Base-by-base conservation (phyloP, 2,888 invertebrate species). In the Synanthedon andrenaeformis region DNA sequence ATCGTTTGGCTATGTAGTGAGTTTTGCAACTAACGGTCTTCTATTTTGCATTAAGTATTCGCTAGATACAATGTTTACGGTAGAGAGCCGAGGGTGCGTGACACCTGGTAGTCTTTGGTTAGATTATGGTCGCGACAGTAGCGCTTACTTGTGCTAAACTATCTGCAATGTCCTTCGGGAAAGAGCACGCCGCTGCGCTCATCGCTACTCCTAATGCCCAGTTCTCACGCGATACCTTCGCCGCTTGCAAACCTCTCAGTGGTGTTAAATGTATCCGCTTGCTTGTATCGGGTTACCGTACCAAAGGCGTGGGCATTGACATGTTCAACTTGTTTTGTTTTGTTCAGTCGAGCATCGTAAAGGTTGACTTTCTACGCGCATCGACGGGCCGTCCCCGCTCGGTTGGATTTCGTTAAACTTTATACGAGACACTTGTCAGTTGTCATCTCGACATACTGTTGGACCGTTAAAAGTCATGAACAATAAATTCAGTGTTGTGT, bases 261-360 rank as follows among this genome's bases (percentile, higher is more conserved):
- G 69, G 85, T 83, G 86, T 85, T 84, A 85, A 85, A 84, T 79
- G 86, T 84, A 83, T 82, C 82, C 80, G 80, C 75, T 76, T 72
- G 76, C 71, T 76, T 74, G 78, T 85, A 85, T 87, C 87, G 69
- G 72, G 84, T 87, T 87, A 84, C 87, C 72, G 75, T 82, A 76
- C 75, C 73, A 74, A 80, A 86, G 82, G 87, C 87, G 87, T 87
- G 85, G 86, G 87, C 87, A 87, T 84, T 82, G 86, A 83, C 85
- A 80, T 83, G 83, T 82, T 76, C 74, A 72, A 78, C 79, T 83
- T 83, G 84, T 86, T 86, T 85, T 83, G 79, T 83, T 84, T 75
- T 80, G 80, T 79, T 82, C 82, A 79, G 66, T 78, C 76, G 71
- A 77, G 72, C 81, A 69, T 80, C 73, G 72, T 74, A 77, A 83